Percentiles rank a stretch among this genome's conserved stretches.
Conservation (phyloP, 2,797 vertebrate genomes). For the Anguilla obscura region DNA sequence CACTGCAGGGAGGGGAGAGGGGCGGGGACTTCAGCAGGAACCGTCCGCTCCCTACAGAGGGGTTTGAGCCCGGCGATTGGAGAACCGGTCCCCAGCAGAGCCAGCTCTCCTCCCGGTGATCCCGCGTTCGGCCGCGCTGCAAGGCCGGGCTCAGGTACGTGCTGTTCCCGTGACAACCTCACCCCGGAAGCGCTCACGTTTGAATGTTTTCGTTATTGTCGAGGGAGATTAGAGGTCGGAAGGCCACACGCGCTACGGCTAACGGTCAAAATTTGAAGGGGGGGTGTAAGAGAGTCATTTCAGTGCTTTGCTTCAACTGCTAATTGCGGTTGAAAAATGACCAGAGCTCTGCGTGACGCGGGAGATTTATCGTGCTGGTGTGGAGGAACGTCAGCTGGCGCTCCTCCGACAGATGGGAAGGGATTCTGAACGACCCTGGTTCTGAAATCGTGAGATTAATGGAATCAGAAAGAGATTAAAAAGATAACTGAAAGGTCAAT, state of each 20-base stretch:
- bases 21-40: background rate
- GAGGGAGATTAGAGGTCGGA: background rate
- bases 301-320: too few species aligned
- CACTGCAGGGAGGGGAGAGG: background rate
- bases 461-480: background rate
- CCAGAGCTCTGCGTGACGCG: too few species aligned
- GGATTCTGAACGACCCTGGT: background rate
- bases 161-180: background rate
- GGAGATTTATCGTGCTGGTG: background rate
- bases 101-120: background rate
- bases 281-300: background rate
- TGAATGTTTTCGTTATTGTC: background rate
- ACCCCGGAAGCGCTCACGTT: background rate
- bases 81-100: background rate
- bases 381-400: background rate
- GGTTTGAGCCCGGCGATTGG: background rate
- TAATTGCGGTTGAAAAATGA: too few species aligned
- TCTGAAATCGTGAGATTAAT: background rate
- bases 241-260: background rate
- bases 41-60: background rate
- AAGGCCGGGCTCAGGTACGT: conserved; percentile 21
- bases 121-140: background rate
- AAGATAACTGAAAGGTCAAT: background rate
- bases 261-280: background rate
- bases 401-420: background rate